Conservation (phyloP, 2,888 invertebrate species). For the Rotaria socialis region DNA sequence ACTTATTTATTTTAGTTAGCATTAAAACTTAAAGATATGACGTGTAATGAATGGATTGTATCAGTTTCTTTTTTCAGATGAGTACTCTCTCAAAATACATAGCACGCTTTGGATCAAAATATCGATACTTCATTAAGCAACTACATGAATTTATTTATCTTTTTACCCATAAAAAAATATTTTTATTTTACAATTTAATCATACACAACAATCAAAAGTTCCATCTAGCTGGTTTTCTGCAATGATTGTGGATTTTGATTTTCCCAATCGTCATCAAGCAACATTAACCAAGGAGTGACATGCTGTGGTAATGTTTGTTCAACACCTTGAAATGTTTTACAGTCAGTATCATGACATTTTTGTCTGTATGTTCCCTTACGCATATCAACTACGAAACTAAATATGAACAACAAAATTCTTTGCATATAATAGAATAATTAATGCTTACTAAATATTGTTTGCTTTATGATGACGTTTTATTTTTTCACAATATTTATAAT, state of each 20-base stretch:
- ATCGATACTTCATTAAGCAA: background rate
- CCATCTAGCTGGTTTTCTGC: background rate
- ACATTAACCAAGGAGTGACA: background rate
- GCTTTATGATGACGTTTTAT: slow-evolving; percentile 65
- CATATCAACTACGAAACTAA: slow-evolving; percentile 62
- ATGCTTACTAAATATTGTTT: slow-evolving; percentile 64
- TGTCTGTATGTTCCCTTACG: slow-evolving; percentile 62
- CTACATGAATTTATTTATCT: background rate
- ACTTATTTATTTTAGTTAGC: too few species aligned
- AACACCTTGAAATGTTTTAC: slow-evolving; percentile 51
- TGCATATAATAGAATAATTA: background rate
- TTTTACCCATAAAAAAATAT: background rate
- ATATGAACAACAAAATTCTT: slow-evolving; percentile 17
- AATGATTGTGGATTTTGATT: background rate
- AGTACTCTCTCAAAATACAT: too few species aligned
- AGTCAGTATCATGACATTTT: slow-evolving; percentile 67
- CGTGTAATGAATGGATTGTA: too few species aligned
- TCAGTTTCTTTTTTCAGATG: too few species aligned
- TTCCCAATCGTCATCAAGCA: background rate
- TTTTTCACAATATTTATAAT: slow-evolving; percentile 65
- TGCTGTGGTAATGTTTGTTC: background rate
- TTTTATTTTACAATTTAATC: background rate
- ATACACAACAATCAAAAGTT: background rate
- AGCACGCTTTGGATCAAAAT: too few species aligned
- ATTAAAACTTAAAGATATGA: too few species aligned